Base-by-base conservation (phyloP, 2,888 invertebrate species). In the Andrena trimmerana region DNA sequence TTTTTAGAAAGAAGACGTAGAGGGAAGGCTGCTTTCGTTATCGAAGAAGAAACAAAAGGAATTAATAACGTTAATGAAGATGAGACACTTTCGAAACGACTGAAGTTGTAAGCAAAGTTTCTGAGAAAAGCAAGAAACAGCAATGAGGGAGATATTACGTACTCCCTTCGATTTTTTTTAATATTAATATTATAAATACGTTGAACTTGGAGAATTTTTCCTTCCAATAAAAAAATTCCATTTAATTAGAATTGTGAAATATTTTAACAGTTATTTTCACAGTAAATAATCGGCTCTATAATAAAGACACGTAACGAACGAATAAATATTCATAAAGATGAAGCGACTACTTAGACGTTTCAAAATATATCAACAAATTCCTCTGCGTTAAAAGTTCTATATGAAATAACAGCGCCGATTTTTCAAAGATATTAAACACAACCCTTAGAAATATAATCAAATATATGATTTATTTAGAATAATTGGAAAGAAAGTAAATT, bases 1-100 rank as follows among this genome's bases (percentile, higher is more conserved):
- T 71, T 50, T 90, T 52, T 71, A 93, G 93, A 92, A 85, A 91
- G 92, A 68, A 91, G 93, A 86, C 89, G 91, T 66, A 89, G 83
- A 62, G 92, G 93, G 50, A 93, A 92, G 88, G 90, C 91, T 48
- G 77, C 90, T 48, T 92, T 93, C 76, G 75, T 85, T 50, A 89
- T 93, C 66, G 60, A 80, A 62, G 54, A 66, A 66, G n/a, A 52
- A 66, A 80, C 48, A 63, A 54, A 27, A 59, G 68, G 31, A 60
- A 31, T 3, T 24, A 13, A 71, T 70, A 16, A 72, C 50, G 62
- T 70, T 42, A 59, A 78, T 2, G 66, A 78, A 13, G 29, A 62
- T 24, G 50, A 36, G 24, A 59, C 7, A 16, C 8, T 13, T 62
- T 8, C 50, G 54, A 81, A 76, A 57, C 73, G 31, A 77, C 29